phyloP scores from a whole-genome alignment of 2,113 vertebrate genomes.

The Xiphias gladius region DNA sequence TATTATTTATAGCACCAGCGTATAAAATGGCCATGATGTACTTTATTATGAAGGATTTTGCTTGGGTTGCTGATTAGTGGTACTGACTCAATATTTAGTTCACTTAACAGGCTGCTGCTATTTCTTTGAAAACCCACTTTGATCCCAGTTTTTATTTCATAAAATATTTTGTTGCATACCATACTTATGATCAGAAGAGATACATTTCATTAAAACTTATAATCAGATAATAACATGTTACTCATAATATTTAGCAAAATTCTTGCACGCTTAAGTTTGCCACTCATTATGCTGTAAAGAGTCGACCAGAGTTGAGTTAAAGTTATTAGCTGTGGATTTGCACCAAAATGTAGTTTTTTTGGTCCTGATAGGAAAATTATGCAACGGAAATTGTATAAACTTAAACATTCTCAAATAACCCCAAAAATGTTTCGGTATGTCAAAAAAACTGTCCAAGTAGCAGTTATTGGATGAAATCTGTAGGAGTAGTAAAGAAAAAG shows the following conservation, averaged over 20 bases:
- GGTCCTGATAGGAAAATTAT: no score
- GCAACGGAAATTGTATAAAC: no score
- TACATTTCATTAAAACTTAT: neutral
- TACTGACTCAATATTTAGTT: neutral
- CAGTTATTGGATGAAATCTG: neutral
- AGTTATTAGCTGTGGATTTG: neutral
- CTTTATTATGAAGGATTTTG: neutral
- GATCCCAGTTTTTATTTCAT: neutral
- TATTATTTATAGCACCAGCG: conserved; percentile 4
- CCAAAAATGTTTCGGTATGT: no score
- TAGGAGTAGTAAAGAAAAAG: neutral
- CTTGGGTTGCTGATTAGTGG: neutral
- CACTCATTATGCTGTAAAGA: neutral
- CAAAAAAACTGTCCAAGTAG: neutral
- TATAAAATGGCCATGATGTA: neutral
- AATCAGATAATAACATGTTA: neutral
- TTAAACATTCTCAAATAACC: neutral
- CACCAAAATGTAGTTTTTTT: neutral
- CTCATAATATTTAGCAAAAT: neutral
- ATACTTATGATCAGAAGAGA: neutral
- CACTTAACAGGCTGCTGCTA: neutral
- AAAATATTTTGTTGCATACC: neutral
- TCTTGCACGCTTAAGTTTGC: neutral
- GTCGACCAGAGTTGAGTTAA: neutral
- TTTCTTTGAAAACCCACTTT: neutral